Conservation (phyloP, 2,888 invertebrate species). For the Monopis laevigella region DNA sequence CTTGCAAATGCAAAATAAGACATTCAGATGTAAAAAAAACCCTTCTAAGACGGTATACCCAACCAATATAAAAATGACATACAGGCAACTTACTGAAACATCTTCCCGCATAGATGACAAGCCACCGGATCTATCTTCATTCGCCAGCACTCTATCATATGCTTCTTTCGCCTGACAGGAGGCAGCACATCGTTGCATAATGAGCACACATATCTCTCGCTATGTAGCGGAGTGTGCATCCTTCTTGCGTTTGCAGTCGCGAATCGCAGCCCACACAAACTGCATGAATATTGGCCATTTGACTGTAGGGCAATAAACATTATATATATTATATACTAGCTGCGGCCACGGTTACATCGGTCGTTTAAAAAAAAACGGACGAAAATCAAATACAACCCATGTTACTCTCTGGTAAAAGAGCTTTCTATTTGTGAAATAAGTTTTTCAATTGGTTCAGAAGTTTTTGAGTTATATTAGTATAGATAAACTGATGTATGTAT, state of each 20-base stretch:
- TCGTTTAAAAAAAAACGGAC: too few relatives aligned
- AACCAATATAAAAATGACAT: too few relatives aligned
- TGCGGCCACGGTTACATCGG: too few relatives aligned
- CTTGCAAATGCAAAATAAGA: too few relatives aligned
- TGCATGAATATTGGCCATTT: constrained; percentile 45
- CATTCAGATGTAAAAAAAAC: too few relatives aligned
- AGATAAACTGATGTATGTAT: too few relatives aligned
- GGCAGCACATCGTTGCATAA: constrained; percentile 7
- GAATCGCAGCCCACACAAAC: constrained; percentile 42
- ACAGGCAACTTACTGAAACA: constrained; percentile 35
- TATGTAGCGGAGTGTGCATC: constrained; percentile 31
- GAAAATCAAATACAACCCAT: too few relatives aligned
- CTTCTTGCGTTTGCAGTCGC: constrained; percentile 36
- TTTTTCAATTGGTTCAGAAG: too few relatives aligned
- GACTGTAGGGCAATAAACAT: constrained; percentile 29
- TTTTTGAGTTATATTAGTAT: too few relatives aligned
- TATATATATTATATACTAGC: neutral
- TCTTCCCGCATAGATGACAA: constrained; percentile 32
- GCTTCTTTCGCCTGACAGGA: constrained; percentile 6
- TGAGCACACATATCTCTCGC: constrained; percentile 25
- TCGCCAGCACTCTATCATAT: constrained; percentile 15
- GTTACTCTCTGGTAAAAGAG: too few relatives aligned
- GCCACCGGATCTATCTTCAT: constrained; percentile 20
- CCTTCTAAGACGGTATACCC: too few relatives aligned
- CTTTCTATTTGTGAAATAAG: too few relatives aligned